Evolutionary conservation across 2,888 invertebrate species (phyloP).

Genomic region (Brenthis hecate): DNA sequence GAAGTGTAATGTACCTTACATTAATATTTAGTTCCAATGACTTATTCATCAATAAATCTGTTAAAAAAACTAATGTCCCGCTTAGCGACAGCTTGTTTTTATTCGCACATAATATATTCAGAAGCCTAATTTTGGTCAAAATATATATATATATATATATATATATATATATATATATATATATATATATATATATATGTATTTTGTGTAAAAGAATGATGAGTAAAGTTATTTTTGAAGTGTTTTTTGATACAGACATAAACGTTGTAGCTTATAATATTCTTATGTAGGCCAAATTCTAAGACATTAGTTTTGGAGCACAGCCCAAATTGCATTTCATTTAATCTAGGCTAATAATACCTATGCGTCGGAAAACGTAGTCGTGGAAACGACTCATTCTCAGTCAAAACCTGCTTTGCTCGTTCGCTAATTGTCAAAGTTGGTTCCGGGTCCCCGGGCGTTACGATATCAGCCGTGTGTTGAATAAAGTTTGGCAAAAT

Average conservation of each 20-base stretch:
- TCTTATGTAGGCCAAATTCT: conserved; percentile 33
- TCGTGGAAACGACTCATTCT: conserved; percentile 55
- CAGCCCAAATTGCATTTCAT: conserved; percentile 42
- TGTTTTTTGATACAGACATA: not conserved
- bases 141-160: too few species aligned
- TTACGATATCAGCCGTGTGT: conserved; percentile 47
- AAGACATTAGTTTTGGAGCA: conserved; percentile 39
- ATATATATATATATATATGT: too few species aligned
- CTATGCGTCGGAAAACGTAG: conserved; percentile 37
- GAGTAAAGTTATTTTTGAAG: not conserved
- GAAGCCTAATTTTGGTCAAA: too few species aligned
- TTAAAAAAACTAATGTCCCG: too few species aligned
- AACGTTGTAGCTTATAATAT: conserved; percentile 1
- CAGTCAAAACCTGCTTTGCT: conserved; percentile 54
- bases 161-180: too few species aligned
- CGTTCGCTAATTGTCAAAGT: conserved; percentile 67
- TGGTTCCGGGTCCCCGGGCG: conserved; percentile 46
- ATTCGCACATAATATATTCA: too few species aligned
- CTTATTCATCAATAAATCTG: too few species aligned
- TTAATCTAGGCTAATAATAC: conserved; percentile 43
- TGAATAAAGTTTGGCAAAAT: conserved; percentile 50
- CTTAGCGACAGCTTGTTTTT: too few species aligned
- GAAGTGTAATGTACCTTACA: too few species aligned
- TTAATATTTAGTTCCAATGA: too few species aligned
- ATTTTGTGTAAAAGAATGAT: too few species aligned